Percentiles rank a stretch among this genome's conserved stretches.
phyloP scores from a whole-genome alignment of 2,888 invertebrate species.

The Hemicrepidius hirtus region DNA sequence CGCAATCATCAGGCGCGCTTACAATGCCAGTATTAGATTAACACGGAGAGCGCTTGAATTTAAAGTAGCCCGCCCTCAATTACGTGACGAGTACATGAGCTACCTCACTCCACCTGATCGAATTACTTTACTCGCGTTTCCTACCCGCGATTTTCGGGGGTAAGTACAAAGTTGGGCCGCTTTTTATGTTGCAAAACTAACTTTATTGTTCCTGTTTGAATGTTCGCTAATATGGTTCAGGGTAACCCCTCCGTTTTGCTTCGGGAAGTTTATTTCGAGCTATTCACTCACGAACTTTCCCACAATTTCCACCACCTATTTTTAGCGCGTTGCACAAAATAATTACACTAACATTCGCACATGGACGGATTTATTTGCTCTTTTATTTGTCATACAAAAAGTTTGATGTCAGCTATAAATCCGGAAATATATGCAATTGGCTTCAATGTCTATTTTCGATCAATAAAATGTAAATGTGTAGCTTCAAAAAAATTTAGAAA shows the following conservation, averaged over 20 bases:
- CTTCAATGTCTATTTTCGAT: too few relatives aligned
- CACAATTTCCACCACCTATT: constrained; percentile 1
- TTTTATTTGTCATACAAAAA: too few relatives aligned
- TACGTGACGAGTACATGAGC: constrained; percentile 57
- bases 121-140: constrained; percentile 57
- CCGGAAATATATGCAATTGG: too few relatives aligned
- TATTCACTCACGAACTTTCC: constrained; percentile 3
- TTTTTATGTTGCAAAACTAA: constrained; percentile 36
- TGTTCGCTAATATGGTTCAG: constrained; percentile 28
- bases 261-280: constrained; percentile 26
- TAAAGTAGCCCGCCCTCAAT: constrained; percentile 61
- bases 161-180: constrained; percentile 59
- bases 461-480: too few relatives aligned
- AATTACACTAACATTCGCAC: constrained; percentile 4
- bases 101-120: constrained; percentile 57
- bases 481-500: too few relatives aligned
- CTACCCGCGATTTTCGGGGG: constrained; percentile 55
- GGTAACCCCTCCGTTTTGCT: constrained; percentile 21
- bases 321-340: constrained; percentile 10
- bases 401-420: too few relatives aligned
- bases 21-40: constrained; percentile 63
- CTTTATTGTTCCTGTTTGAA: constrained; percentile 29
- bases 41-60: constrained; percentile 62
- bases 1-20: constrained; percentile 62
- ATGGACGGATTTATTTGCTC: too few relatives aligned